A percentile compares a stretch with the other conserved stretches of the same genome.
These are phyloP conservation scores for Myrmecophaga tridactyla DNA, from an alignment of 2,113 vertebrate genomes.

Conservation along the genomic window DNA sequence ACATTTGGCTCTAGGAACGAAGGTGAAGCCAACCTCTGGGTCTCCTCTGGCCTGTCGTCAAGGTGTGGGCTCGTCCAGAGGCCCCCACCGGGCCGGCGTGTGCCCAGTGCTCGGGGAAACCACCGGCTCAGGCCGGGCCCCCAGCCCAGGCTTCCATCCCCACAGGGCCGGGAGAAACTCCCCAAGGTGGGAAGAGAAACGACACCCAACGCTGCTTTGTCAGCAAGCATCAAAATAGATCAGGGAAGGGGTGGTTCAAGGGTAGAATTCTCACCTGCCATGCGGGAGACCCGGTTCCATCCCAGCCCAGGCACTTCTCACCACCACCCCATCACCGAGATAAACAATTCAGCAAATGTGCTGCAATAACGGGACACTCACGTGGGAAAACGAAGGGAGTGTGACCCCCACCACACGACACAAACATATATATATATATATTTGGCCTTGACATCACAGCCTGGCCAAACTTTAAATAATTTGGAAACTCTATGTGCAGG, in stretches of 20 bases:
- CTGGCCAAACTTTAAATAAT: not conserved
- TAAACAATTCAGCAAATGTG: no score
- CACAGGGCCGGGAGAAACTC: slow-evolving; percentile 13
- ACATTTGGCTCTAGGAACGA: slow-evolving; percentile 7
- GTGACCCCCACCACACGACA: no score
- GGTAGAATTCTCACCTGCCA: no score
- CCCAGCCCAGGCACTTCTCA: no score
- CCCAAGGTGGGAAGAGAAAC: not conserved
- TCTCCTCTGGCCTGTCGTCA: slow-evolving; percentile 56
- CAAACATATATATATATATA: no score
- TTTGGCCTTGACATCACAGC: not conserved
- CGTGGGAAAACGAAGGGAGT: no score
- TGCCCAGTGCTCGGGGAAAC: not conserved
- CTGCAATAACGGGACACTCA: no score
- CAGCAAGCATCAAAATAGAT: not conserved
- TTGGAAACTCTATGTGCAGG: not conserved
- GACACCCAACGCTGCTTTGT: slow-evolving; percentile 14
- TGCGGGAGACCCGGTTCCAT: no score
- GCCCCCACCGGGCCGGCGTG: not conserved
- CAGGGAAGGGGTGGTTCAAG: no score
- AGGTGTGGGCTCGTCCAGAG: not conserved
- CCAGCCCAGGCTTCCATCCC: slow-evolving; percentile 45
- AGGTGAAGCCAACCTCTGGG: slow-evolving; percentile 57
- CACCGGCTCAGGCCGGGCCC: slow-evolving; percentile 30
- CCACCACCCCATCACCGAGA: no score